phyloP scores from a whole-genome alignment of 2,797 vertebrate genomes.

The Gymnocypris eckloni region DNA sequence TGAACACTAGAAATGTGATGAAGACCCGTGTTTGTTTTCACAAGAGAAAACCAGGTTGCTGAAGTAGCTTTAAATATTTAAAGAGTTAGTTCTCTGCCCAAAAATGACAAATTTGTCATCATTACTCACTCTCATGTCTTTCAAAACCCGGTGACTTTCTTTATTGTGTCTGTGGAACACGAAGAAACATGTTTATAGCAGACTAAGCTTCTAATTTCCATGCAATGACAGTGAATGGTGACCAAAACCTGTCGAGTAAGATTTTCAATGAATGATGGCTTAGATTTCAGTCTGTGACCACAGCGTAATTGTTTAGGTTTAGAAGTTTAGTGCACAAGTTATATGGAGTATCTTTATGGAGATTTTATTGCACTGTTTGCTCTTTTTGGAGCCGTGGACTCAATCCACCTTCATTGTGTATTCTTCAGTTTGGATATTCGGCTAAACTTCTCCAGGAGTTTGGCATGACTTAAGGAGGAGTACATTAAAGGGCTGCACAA shows the following conservation, averaged over 20 bases:
- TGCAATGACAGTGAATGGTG: neutral
- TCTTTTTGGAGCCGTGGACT: neutral
- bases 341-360: neutral
- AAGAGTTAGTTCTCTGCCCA: neutral
- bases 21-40: constrained; percentile 6
- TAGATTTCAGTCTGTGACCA: neutral
- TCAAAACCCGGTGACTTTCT: neutral
- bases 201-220: neutral
- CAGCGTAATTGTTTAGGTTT: neutral
- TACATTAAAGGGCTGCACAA: neutral
- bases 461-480: neutral
- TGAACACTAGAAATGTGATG: constrained; percentile 1
- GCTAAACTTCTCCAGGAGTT: neutral
- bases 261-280: neutral
- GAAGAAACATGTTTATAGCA: neutral
- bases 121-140: neutral
- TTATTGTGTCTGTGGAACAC: neutral
- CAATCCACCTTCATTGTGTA: neutral
- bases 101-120: neutral
- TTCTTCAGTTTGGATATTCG: neutral
- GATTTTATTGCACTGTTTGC: neutral
- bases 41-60: constrained; percentile 1
- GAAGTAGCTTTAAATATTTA: constrained; percentile 37
- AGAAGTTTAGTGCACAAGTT: neutral
- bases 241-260: neutral